Base-by-base conservation (phyloP, 2,797 vertebrate genomes). In the Aldrovandia affinis region DNA sequence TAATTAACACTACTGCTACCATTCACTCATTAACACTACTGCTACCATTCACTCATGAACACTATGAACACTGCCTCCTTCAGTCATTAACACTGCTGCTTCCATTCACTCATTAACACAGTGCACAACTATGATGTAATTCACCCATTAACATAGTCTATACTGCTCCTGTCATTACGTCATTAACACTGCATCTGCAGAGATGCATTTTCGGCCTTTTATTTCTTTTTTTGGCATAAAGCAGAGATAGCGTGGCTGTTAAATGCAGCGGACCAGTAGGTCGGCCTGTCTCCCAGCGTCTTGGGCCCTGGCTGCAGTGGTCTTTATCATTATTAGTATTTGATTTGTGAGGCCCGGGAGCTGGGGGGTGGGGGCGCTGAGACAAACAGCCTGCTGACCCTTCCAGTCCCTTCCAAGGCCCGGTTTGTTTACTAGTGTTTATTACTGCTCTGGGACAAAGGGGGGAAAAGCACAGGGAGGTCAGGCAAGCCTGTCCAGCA, bases 131-230 rank as follows among this genome's bases (percentile, higher is more conserved):
- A 8, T 65, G 9, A 9, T 63, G 61, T 65, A 28, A 33, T 8
- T 65, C n/a, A 33, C 61, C 15, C 68, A 70, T 39, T 39, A 70
- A 18, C 68, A 36, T 59, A 59, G 5, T 59, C 25, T 14, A 15
- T 9, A 99, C 91, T 99, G 98, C 92, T 99, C 98, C 30, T 99
- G 98, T 88, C 97, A 99, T 98, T 99, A 83, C 3, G 15, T 5
- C 15, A 22, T 33, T 42, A 22, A 20, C 14, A 42, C 68, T 73
- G 20, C 8, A 44, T 6, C 6, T 22, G 7, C 30, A 36, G 3
- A 5, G 20, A 44, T 42, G 1, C 20, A 39, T 75, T 22, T 75
- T 25, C 70, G 25, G 10, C 22, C 20, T 20, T 39, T 36, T 25
- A 39, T 39, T 70, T 70, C 28, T 93, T 87, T 92, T 91, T 92